These are phyloP conservation scores for Felis chaus DNA, from an alignment of 2,113 vertebrate species.

Conservation along the genomic window DNA sequence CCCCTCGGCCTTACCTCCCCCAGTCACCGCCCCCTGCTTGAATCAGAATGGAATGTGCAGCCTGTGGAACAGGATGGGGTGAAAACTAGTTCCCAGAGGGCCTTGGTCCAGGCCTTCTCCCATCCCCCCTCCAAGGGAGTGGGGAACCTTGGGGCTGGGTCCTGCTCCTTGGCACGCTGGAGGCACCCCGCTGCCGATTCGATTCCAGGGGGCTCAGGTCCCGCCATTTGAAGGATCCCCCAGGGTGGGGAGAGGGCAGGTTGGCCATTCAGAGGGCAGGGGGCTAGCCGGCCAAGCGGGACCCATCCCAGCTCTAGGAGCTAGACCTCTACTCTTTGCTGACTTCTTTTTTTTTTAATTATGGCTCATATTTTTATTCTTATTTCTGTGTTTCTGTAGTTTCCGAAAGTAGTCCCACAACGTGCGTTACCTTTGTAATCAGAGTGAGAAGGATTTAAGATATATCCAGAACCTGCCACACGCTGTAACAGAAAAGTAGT, in stretches of 20 bases:
- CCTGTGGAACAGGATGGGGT: constrained; percentile 62
- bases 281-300: not conserved
- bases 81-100: constrained; percentile 37
- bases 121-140: not conserved
- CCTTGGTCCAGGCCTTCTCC: not conserved
- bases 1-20: constrained; percentile 5
- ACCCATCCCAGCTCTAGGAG: not conserved
- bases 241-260: not conserved
- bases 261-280: not conserved
- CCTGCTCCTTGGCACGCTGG: not conserved
- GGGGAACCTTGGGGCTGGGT: not conserved
- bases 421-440: not conserved
- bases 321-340: not conserved
- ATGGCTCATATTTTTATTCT: not conserved
- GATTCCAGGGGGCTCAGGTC: not conserved
- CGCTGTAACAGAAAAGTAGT: not conserved
- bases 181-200: not conserved
- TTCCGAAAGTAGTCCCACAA: not conserved
- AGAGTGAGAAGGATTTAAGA: not conserved
- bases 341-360: not conserved
- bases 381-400: not conserved
- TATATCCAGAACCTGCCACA: not conserved
- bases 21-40: constrained; percentile 43
- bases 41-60: constrained; percentile 70
- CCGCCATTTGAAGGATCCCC: not conserved